Base-by-base conservation (phyloP, 2,797 vertebrate genomes). In the Oryzias dopingdopingensis region DNA sequence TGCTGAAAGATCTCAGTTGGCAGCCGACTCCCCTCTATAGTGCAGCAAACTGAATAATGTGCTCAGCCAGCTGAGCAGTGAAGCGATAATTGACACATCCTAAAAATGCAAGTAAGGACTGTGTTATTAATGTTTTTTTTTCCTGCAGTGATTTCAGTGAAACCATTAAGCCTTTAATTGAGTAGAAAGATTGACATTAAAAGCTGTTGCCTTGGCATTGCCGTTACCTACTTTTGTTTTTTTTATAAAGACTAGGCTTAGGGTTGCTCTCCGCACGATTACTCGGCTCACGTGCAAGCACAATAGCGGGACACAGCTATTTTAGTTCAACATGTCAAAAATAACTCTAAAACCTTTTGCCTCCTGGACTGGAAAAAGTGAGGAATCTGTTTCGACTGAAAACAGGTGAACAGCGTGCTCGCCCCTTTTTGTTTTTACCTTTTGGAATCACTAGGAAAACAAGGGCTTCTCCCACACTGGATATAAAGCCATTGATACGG, bases 91-190 rank as follows among this genome's bases (percentile, higher is more conserved):
- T 89, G 91, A 90, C 87, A 89, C 76, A 84, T 88, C 78, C 84
- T 86, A 86, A 86, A 87, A 90, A 88, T 79, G 78, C 80, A 83
- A 88, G 87, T 86, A 89, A 89, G 77, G 84, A 88, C 79, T 67
- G 74, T 70, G 80, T 88, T 88, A 90, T 92, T 91, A 91, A 92
- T 90, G 90, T 77, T 71, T 82, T 89, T 89, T 18, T 80, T 87
- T 89, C 85, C 87, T 85, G 74, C 68, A 88, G 79, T 81, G 81
- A 81, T 79, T 88, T 90, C 86, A 87, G 81, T 60, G 54, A 83
- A 90, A 85, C 82, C 86, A 90, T 92, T 90, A 92, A 90, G 85
- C 77, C 84, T 82, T 90, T 91, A 90, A 90, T 92, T 90, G 86
- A 90, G 86, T 89, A 81, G 74, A 86, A 90, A 90, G 86, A 85